Conservation (phyloP, 2,113 vertebrate genomes). For the Vicugna pacos region DNA sequence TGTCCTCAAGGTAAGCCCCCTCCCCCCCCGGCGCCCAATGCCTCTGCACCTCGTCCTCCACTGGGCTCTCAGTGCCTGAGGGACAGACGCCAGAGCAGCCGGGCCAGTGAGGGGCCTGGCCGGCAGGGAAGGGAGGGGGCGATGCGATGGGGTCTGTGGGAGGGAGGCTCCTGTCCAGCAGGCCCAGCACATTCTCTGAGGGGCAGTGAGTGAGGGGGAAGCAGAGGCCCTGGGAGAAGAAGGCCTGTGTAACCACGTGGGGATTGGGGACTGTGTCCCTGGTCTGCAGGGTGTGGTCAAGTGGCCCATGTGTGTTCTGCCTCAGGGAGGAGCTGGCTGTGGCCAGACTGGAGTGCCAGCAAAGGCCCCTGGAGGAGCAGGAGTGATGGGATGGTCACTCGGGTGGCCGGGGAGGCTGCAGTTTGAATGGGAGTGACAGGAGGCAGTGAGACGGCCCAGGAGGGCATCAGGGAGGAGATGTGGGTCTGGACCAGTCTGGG, state of each 20-base stretch:
- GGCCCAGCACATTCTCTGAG: not conserved
- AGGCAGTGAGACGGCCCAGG: not conserved
- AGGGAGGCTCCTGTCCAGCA: too few species aligned
- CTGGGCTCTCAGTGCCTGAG: fast-evolving
- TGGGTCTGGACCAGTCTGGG: not conserved
- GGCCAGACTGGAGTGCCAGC: not conserved
- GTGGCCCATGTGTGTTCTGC: not conserved
- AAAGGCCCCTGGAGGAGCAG: not conserved
- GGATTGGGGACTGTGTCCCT: fast-evolving
- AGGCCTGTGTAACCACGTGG: fast-evolving
- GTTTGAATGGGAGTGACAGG: not conserved
- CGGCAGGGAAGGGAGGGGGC: not conserved
- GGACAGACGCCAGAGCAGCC: not conserved
- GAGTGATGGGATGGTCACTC: not conserved
- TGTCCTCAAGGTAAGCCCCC: constrained; percentile 91
- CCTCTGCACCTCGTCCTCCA: fast-evolving
- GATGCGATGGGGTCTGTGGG: fast-evolving
- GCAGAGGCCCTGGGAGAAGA: not conserved
- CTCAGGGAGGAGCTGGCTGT: fast-evolving
- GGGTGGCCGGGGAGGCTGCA: not conserved
- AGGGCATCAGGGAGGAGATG: not conserved
- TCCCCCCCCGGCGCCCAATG: fast-evolving
- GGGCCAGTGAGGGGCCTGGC: not conserved
- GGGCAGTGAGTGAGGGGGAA: not conserved
- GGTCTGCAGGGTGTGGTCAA: not conserved